Evolutionary conservation across 1,140 invertebrate genomes (phyloP).

Genomic region (Hirudo medicinalis): DNA sequence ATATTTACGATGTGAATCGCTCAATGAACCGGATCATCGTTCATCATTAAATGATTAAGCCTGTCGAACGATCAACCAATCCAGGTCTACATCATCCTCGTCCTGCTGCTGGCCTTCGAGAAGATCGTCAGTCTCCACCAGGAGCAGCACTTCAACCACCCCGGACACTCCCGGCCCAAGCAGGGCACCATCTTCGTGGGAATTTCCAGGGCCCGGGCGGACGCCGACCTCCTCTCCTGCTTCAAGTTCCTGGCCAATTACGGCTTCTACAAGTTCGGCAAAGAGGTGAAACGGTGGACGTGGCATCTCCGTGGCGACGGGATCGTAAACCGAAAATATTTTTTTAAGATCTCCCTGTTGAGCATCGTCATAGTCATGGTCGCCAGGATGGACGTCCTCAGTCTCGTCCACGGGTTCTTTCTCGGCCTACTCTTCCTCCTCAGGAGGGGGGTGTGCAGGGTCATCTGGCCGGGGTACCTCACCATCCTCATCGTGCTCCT

Average conservation of each 20-base stretch:
- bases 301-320: too few relatives aligned
- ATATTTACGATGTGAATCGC: too few relatives aligned
- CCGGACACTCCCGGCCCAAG: not conserved
- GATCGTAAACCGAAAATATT: too few relatives aligned
- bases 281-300: slow-evolving; percentile 52
- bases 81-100: slow-evolving; percentile 16
- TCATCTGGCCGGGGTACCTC: slow-evolving; percentile 74
- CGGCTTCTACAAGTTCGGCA: slow-evolving; percentile 83
- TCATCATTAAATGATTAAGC: too few relatives aligned
- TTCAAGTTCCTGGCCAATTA: slow-evolving; percentile 83
- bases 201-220: slow-evolving; percentile 6
- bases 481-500: slow-evolving; percentile 63
- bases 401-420: slow-evolving; percentile 72
- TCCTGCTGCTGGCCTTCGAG: slow-evolving; percentile 17
- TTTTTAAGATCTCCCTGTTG: slow-evolving; percentile 61
- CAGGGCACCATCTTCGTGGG: slow-evolving; percentile 8
- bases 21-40: too few relatives aligned
- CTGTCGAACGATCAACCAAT: too few relatives aligned
- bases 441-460: slow-evolving; percentile 49
- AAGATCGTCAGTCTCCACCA: slow-evolving; percentile 10
- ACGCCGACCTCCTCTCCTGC: slow-evolving; percentile 50
- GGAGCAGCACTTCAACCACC: slow-evolving; percentile 15
- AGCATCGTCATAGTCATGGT: slow-evolving; percentile 71
- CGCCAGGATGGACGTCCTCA: slow-evolving; percentile 75
- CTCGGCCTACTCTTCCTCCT: slow-evolving; percentile 61